Base-by-base conservation (phyloP, 1,140 invertebrate species). In the Nebria ingens region DNA sequence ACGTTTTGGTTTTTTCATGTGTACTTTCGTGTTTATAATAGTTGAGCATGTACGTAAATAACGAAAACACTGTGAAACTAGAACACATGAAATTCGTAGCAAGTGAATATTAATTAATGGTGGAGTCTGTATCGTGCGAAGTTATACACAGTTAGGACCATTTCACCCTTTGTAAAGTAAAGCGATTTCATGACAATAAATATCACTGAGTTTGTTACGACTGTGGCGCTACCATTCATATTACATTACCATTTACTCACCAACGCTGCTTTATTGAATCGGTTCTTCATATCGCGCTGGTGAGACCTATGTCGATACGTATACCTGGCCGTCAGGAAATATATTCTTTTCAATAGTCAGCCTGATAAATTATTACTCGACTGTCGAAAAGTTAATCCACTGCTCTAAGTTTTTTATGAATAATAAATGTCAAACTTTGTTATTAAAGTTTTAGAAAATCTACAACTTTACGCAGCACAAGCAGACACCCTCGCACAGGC, bases 401-500 rank as follows among this genome's bases (percentile, higher is more conserved):
- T 45, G 9, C 40, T 45, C 40, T 17, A 17, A 4, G 40, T 45
- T 45, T 45, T 45, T 45, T 45, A 45, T 45, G 40, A 45, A 45
- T 45, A 45, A 45, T 45, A 45, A 45, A 45, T 45, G 40, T 45
- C 40, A 45, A 45, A 45, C 40, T 45, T 45, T 45, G 40, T 45
- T 45, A 45, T 45, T 45, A 45, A 45, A 45, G 40, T 45, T 45
- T 45, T 45, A 45, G 9, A 45, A 45, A 45, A 45, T 45, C 40
- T 45, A 45, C 40, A 45, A 17, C 40, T 12, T 17, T 17, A 45
- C 9, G 40, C 40, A 45, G 17, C 17, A 17, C 9, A 45, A 45
- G 40, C 17, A 17, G 9, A 45, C 17, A 17, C 17, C 40, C 15
- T 6, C 40, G 9, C n/a, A 17, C 40, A 45, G 9, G 40, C 40